Evolutionary conservation across 2,888 invertebrate genomes (phyloP), one percentile per base, ranked within the genome.

Genomic region (Celastrina argiolus): DNA sequence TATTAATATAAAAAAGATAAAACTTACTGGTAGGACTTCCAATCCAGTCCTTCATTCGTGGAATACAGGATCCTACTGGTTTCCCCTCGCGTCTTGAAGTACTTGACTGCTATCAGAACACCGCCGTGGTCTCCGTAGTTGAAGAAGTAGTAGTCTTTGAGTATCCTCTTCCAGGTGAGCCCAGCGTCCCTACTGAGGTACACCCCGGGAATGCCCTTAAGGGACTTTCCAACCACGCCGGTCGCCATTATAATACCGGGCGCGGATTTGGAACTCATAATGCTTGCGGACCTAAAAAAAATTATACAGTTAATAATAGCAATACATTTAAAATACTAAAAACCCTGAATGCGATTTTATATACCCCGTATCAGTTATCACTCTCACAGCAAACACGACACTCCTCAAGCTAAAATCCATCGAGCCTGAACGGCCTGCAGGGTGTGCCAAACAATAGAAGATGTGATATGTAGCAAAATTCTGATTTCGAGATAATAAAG

Each of bases 41-140:
- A 98, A 18, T 93, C 94, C 78, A 95, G 94, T 39, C 97, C 97
- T 82, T 97, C 97, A 79, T 98, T 96, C 0, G 94, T 95, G 0
- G 98, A 97, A 81, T 97, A 98, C 72, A 95, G 84, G 65, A 98
- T 93, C 75, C 95, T 94, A 71, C 94, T 92, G 0, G 97, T 97
- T 81, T 96, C 95, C 0, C 95, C 95, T 65, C 94, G 92, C 0
- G 93, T 92, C 80, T 95, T 96, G 83, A 94, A 96, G 79, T 95
- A 96, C 76, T 95, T 95, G 0, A 97, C 96, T 0, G 97, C 97
- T 0, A 97, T 95, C 31, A 98, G 82, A 0, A 98, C 92, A 22
- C 97, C 97, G 0, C 98, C 98, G 79, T 97, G 97, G 85, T 98
- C 98, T 2, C 97, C 98, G 87, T 97, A 95, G 77, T 96, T 96